These are phyloP conservation scores for Notodonta ziczac DNA, from an alignment of 2,888 invertebrate species.

Conservation along the genomic window DNA sequence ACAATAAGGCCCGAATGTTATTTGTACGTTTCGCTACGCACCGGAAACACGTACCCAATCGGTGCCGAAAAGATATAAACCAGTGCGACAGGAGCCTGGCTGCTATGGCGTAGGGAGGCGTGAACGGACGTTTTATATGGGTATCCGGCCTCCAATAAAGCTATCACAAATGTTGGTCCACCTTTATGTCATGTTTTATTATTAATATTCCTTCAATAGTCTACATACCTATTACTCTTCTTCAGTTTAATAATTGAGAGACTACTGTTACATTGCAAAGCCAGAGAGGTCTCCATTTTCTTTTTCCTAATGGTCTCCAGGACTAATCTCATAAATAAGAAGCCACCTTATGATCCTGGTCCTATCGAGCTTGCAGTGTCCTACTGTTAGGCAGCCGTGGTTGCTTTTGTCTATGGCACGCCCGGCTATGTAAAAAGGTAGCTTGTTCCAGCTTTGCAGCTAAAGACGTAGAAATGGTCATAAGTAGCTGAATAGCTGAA, in stretches of 20 bases:
- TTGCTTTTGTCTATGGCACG: too few relatives aligned
- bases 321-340: too few relatives aligned
- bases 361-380: too few relatives aligned
- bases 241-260: neutral
- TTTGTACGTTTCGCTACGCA: slow-evolving; percentile 35
- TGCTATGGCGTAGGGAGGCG: slow-evolving; percentile 6
- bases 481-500: too few relatives aligned
- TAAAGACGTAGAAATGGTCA: too few relatives aligned
- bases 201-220: neutral
- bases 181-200: neutral
- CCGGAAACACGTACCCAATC: slow-evolving; percentile 53
- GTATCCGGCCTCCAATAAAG: slow-evolving; percentile 32
- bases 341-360: too few relatives aligned
- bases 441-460: too few relatives aligned
- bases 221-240: neutral
- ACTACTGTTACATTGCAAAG: too few relatives aligned
- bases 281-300: too few relatives aligned
- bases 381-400: too few relatives aligned
- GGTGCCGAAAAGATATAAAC: slow-evolving; percentile 47
- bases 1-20: slow-evolving; percentile 34
- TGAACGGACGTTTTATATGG: slow-evolving; percentile 33
- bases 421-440: too few relatives aligned
- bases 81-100: slow-evolving; percentile 26
- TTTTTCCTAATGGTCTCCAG: too few relatives aligned
- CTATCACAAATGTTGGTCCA: slow-evolving; percentile 22